These are phyloP conservation scores for Tragulus kanchil DNA, from an alignment of 2,113 vertebrate genomes.

Conservation along the genomic window DNA sequence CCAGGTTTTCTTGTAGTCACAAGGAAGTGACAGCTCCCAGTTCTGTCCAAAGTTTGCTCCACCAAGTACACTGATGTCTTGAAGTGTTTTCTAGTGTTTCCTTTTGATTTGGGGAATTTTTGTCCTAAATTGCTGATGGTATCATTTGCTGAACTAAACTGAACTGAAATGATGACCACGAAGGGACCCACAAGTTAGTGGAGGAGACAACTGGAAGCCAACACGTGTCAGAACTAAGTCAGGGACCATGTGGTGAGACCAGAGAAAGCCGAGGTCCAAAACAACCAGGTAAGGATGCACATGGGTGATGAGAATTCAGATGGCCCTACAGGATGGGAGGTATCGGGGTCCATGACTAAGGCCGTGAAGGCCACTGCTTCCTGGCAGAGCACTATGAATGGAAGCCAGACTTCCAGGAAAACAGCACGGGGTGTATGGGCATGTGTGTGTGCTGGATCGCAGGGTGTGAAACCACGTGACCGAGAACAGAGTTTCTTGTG, in stretches of 20 bases:
- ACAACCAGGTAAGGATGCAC: background rate
- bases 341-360: background rate
- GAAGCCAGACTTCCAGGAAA: background rate
- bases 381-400: background rate
- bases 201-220: background rate
- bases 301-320: background rate
- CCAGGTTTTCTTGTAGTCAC: conserved; percentile 85
- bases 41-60: conserved; percentile 87
- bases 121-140: conserved; percentile 81
- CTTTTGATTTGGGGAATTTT: conserved; percentile 83
- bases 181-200: background rate
- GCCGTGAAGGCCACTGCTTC: background rate
- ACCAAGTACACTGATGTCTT: conserved; percentile 81
- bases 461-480: background rate
- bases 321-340: background rate
- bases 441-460: too few species aligned
- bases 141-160: conserved; percentile 54
- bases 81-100: conserved; percentile 86
- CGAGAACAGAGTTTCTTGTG: background rate
- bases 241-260: background rate
- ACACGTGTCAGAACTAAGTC: background rate
- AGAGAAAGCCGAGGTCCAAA: background rate
- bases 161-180: background rate
- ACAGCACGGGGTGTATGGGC: background rate
- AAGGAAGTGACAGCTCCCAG: conserved; percentile 89